phyloP scores from a whole-genome alignment of 2,797 vertebrate species.

The Oreortyx pictus region DNA sequence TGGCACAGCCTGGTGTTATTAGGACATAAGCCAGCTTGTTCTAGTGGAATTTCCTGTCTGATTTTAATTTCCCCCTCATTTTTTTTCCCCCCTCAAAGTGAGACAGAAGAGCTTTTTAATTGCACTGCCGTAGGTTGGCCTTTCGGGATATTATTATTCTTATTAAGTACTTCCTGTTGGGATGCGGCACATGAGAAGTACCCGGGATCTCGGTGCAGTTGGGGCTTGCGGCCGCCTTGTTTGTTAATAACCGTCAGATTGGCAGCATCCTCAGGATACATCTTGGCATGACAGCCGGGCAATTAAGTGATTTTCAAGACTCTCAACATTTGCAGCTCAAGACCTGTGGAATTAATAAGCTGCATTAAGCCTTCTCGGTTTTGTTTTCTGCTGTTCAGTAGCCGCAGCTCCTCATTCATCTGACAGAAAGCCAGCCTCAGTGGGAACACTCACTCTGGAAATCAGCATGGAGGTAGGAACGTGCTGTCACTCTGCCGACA shows the following conservation, averaged over 20 bases:
- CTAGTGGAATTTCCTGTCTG: conserved; percentile 95
- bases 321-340: neutral
- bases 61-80: conserved; percentile 80
- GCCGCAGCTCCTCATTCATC: neutral
- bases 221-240: conserved; percentile 79
- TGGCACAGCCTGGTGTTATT: conserved; percentile 83
- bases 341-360: conserved; percentile 59
- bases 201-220: conserved; percentile 75
- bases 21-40: conserved; percentile 87
- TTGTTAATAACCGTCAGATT: conserved; percentile 70
- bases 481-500: neutral
- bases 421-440: neutral
- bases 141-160: conserved; percentile 91
- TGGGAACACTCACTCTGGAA: neutral
- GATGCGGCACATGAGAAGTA: conserved; percentile 79
- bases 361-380: neutral
- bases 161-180: conserved; percentile 91
- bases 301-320: conserved; percentile 50
- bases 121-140: conserved; percentile 84
- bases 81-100: conserved; percentile 59
- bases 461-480: neutral
- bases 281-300: conserved; percentile 40
- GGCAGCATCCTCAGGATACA: conserved; percentile 47
- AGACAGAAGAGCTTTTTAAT: conserved; percentile 88
- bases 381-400: neutral